phyloP scores from a whole-genome alignment of 2,797 vertebrate species.

The Chelmon rostratus region DNA sequence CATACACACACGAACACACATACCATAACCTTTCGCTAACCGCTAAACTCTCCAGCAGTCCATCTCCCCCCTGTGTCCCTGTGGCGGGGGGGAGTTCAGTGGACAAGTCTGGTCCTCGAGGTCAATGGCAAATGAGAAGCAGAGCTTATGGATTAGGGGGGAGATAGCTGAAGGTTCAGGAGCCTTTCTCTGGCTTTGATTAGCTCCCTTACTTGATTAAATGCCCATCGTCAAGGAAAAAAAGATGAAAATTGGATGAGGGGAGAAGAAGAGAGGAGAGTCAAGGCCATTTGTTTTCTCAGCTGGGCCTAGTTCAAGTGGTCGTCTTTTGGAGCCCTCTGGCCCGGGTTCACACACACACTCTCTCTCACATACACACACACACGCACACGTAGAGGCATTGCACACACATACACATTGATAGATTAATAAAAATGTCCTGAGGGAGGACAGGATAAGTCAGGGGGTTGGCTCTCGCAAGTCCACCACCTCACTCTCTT shows the following conservation, averaged over 20 bases:
- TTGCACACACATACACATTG: conserved; percentile 34
- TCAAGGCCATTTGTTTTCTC: conserved; percentile 86
- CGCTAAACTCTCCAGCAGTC: conserved; percentile 57
- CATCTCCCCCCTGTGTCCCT: conserved; percentile 59
- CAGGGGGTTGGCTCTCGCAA: conserved; percentile 71
- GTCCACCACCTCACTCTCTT: conserved; percentile 80
- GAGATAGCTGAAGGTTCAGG: conserved; percentile 80
- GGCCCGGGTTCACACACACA: conserved; percentile 69
- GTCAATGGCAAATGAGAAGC: conserved; percentile 82
- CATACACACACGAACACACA: conserved; percentile 50
- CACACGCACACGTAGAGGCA: conserved; percentile 48
- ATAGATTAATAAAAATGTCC: conserved; percentile 73
- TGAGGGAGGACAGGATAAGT: conserved; percentile 71
- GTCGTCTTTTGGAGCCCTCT: conserved; percentile 80
- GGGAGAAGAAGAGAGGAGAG: conserved; percentile 65
- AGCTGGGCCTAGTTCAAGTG: conserved; percentile 85
- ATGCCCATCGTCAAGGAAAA: conserved; percentile 78
- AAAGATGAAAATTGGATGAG: conserved; percentile 81
- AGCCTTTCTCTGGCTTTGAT: conserved; percentile 83
- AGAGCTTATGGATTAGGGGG: conserved; percentile 80
- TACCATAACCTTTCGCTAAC: conserved; percentile 68
- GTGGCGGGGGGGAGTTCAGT: conserved; percentile 64
- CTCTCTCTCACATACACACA: conserved; percentile 53
- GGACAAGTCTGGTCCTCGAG: conserved; percentile 77
- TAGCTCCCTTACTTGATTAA: conserved; percentile 83